Percentiles rank a stretch among this genome's conserved stretches.
These are phyloP conservation scores for Fringilla coelebs DNA, from an alignment of 2,797 vertebrate species.

Conservation along the genomic window DNA sequence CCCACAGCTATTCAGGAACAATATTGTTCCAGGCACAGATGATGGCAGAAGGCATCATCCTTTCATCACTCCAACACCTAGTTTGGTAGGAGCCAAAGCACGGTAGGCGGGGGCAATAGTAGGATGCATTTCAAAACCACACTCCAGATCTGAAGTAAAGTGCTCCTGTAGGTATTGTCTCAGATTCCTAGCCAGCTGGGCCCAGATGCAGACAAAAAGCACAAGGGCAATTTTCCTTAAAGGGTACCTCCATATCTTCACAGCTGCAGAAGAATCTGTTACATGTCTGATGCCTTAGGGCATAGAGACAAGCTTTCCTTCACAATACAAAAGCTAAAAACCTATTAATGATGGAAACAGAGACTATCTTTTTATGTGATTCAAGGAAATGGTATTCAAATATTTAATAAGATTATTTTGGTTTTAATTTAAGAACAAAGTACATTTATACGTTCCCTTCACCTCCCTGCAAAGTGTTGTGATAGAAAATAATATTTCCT, in stretches of 20 bases:
- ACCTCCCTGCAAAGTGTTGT: not conserved
- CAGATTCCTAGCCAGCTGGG: not conserved
- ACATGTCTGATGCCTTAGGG: not conserved
- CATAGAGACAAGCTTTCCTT: not conserved
- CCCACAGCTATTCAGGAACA: not conserved
- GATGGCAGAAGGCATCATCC: not conserved
- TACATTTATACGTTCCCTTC: not conserved
- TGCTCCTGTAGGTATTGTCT: not conserved
- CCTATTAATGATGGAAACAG: not conserved
- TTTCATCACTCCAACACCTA: not conserved
- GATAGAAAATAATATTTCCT: not conserved
- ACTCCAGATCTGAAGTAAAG: not conserved
- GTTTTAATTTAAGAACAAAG: not conserved
- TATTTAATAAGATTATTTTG: not conserved
- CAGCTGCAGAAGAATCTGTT: not conserved
- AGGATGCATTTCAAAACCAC: not conserved
- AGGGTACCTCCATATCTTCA: not conserved
- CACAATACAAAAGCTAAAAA: not conserved
- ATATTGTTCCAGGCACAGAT: not conserved
- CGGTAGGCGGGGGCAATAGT: rapidly evolving
- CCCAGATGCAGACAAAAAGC: not conserved
- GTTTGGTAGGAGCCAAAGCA: not conserved
- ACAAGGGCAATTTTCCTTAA: not conserved
- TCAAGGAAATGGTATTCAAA: not conserved
- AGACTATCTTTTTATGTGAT: not conserved